Evolutionary conservation across 1,140 invertebrate genomes (phyloP).

Genomic region (Brachionus asplanchnoidis): DNA sequence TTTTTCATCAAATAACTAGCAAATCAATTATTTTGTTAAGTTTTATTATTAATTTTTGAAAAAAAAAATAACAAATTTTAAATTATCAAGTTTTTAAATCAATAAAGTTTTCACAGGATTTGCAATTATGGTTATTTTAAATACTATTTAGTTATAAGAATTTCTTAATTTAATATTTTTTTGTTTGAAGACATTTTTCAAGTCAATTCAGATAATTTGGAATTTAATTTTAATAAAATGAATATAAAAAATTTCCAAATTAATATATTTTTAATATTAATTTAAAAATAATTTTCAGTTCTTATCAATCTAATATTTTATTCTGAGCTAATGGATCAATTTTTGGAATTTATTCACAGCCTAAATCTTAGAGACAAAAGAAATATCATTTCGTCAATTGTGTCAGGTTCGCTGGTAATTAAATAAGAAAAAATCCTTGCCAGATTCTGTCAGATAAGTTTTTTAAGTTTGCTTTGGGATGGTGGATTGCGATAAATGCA

Average conservation of each 20-base stretch:
- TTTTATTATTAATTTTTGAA: too few relatives aligned
- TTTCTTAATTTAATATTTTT: not conserved
- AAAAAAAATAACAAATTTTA: too few relatives aligned
- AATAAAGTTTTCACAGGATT: too few relatives aligned
- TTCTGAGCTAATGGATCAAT: slow-evolving; percentile 1
- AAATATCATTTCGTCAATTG: slow-evolving; percentile 24
- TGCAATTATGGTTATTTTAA: too few relatives aligned
- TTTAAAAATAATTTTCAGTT: not conserved
- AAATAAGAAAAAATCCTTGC: not conserved
- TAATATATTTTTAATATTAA: not conserved
- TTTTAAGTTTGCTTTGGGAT: slow-evolving; percentile 83
- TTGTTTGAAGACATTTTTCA: not conserved
- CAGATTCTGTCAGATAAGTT: not conserved
- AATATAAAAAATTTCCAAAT: not conserved
- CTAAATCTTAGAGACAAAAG: slow-evolving; percentile 37
- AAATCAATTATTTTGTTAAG: too few relatives aligned
- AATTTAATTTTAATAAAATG: not conserved
- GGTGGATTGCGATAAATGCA: slow-evolving; percentile 97
- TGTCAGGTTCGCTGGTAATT: slow-evolving; percentile 30
- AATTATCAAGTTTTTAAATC: too few relatives aligned
- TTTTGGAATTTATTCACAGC: slow-evolving; percentile 32
- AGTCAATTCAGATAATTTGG: not conserved
- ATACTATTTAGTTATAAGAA: too few relatives aligned
- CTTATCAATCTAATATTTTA: not conserved
- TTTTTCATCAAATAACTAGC: too few relatives aligned